phyloP scores from a whole-genome alignment of 2,113 vertebrate genomes.

The Corythornis cristatus region DNA sequence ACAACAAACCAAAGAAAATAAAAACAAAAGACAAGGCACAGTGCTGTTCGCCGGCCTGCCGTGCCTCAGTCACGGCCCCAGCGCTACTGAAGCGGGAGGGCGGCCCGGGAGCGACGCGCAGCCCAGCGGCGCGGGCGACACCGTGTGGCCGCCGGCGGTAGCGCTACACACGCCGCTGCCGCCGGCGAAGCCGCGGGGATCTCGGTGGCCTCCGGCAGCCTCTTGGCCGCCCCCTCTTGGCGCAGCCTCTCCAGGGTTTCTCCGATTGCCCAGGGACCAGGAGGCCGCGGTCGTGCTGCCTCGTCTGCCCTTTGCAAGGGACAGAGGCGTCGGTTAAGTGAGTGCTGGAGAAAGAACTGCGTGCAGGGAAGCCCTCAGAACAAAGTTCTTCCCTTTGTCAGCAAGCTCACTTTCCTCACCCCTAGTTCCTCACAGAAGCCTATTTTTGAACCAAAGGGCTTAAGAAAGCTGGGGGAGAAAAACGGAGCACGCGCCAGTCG shows the following conservation, averaged over 20 bases:
- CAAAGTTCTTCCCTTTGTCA: rapidly evolving
- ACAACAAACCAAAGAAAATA: neutral
- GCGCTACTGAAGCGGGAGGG: no score
- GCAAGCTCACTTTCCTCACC: rapidly evolving
- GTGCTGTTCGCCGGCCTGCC: neutral
- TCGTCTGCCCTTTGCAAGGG: neutral
- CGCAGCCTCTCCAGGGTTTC: neutral
- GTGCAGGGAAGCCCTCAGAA: neutral
- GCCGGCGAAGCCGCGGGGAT: neutral
- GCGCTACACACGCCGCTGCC: neutral
- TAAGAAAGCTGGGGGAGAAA: neutral
- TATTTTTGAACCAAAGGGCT: rapidly evolving
- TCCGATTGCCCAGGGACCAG: neutral
- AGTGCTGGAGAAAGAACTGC: neutral
- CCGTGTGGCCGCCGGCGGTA: conserved; percentile 70
- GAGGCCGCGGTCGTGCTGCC: neutral
- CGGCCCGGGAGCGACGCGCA: neutral
- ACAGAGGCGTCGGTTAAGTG: neutral
- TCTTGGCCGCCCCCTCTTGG: neutral
- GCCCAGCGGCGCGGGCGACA: conserved; percentile 72
- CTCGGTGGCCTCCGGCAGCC: neutral
- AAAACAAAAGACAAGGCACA: no score
- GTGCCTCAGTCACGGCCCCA: neutral
- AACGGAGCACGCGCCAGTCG: rapidly evolving
- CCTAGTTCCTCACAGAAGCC: neutral